Evolutionary conservation across 2,797 vertebrate species (phyloP).

Genomic region (Galagoides demidoff): DNA sequence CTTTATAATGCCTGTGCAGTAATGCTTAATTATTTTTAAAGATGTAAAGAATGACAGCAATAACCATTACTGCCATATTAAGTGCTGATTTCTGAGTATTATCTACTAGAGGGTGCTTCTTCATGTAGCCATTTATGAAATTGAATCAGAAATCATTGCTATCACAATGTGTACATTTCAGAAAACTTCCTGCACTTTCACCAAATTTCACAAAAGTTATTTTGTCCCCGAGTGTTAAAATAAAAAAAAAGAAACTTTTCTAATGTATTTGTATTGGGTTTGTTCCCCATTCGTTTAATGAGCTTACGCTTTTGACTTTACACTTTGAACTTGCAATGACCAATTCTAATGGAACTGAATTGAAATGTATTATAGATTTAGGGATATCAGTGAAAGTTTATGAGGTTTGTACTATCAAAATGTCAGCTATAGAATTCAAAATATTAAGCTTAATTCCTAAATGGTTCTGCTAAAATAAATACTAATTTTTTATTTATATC

Average conservation of each 20-base stretch:
- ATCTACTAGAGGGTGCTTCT: slow-evolving; percentile 70
- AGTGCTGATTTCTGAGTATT: slow-evolving; percentile 76
- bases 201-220: slow-evolving; percentile 48
- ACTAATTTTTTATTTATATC: slow-evolving; percentile 63
- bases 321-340: background rate
- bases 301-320: slow-evolving; percentile 42
- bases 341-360: slow-evolving; percentile 20
- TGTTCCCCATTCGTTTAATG: slow-evolving; percentile 23
- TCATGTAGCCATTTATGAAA: slow-evolving; percentile 75
- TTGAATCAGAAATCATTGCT: slow-evolving; percentile 63
- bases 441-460: slow-evolving; percentile 74
- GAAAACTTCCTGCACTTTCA: background rate
- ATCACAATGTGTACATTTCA: background rate
- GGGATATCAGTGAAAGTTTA: slow-evolving; percentile 36
- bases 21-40: slow-evolving; percentile 86
- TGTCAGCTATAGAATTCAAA: slow-evolving; percentile 12
- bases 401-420: slow-evolving; percentile 49
- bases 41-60: slow-evolving; percentile 81
- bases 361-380: slow-evolving; percentile 50
- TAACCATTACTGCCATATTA: slow-evolving; percentile 82
- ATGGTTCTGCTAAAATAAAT: slow-evolving; percentile 61
- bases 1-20: slow-evolving; percentile 75
- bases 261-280: background rate
- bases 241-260: background rate
- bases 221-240: background rate